phyloP scores from a whole-genome alignment of 2,888 invertebrate genomes.

The Steinernema hermaphroditum region DNA sequence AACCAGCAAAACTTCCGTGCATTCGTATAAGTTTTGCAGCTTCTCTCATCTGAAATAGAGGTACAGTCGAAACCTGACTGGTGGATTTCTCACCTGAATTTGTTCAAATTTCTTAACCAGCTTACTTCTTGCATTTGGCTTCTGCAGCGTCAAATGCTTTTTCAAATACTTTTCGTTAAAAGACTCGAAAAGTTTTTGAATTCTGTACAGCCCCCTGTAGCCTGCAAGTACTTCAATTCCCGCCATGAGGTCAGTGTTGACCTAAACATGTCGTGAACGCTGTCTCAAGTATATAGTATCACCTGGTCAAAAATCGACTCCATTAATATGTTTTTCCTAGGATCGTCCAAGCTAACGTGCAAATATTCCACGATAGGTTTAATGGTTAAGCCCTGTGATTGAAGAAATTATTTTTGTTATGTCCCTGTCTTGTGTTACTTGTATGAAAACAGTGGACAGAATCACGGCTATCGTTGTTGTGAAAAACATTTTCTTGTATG shows the following conservation, averaged over 20 bases:
- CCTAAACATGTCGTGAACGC: slow-evolving; percentile 36
- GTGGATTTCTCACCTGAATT: neutral
- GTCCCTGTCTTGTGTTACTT: slow-evolving; percentile 70
- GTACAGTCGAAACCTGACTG: neutral
- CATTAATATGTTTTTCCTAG: slow-evolving; percentile 43
- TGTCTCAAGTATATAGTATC: neutral
- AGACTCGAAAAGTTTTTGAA: slow-evolving; percentile 32
- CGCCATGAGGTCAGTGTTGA: slow-evolving; percentile 50
- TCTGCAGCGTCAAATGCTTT: slow-evolving; percentile 36
- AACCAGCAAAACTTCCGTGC: neutral
- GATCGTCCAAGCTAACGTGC: slow-evolving; percentile 76
- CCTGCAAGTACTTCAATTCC: slow-evolving; percentile 54
- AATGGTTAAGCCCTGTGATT: slow-evolving; percentile 85
- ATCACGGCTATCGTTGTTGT: slow-evolving; percentile 96
- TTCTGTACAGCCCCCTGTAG: slow-evolving; percentile 43
- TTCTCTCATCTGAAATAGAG: neutral
- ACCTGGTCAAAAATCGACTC: slow-evolving; percentile 50
- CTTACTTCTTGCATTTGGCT: slow-evolving; percentile 36
- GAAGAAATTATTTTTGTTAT: neutral
- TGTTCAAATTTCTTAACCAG: slow-evolving; percentile 37
- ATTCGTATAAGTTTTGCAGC: neutral
- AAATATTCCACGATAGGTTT: slow-evolving; percentile 91
- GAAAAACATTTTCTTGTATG: slow-evolving; percentile 90
- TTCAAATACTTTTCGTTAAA: slow-evolving; percentile 39
- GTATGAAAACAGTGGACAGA: slow-evolving; percentile 97